Evolutionary conservation across 2,888 invertebrate species (phyloP), one percentile per base, ranked within the genome.

Genomic region (Fragum whitleyi): DNA sequence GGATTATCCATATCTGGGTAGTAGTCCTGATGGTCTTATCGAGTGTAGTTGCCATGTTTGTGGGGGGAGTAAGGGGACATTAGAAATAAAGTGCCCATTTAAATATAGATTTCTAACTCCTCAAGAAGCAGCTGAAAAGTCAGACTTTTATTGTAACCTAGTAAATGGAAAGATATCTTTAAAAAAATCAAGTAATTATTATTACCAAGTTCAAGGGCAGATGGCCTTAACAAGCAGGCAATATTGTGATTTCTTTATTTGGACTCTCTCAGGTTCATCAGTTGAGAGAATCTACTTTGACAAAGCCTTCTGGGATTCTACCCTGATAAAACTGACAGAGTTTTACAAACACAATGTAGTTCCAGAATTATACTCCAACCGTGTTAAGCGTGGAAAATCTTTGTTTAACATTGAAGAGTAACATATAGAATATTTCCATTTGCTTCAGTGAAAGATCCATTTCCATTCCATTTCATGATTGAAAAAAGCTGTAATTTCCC

Each of bases 81-180:
- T 79, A 14, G 83, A 83, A 42, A 61, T 83, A 14, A 83, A 83
- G 53, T 83, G 83, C 42, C 83, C 83, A 39, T 28, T 9, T 21
- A 70, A 61, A 32, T 32, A 9, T 1, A 59, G 76, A 21, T 28
- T 32, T 1, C 1, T 29, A 1, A 42, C 61, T n/a, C 62, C 62
- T 51, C 28, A 28, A 29, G 47, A 77, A 53, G 32, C 26, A 32
- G 23, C 32, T 3, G 14, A 68, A 23, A 59, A 77, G 11, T 0
- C 11, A 14, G 16, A 23, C 16, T 81, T 77, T 59, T 77, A 23
- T 32, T 75, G 81, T 74, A 14, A 19, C 69, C 1, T 70, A 57
- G 59, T 69, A 5, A 21, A 21, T 21, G 74, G 47, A 14, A 61
- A 69, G 1, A 0, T 55, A 7, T 9, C 19, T 11, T 26, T 79